Evolutionary conservation across 2,113 vertebrate species (phyloP).

Genomic region (Parus major): DNA sequence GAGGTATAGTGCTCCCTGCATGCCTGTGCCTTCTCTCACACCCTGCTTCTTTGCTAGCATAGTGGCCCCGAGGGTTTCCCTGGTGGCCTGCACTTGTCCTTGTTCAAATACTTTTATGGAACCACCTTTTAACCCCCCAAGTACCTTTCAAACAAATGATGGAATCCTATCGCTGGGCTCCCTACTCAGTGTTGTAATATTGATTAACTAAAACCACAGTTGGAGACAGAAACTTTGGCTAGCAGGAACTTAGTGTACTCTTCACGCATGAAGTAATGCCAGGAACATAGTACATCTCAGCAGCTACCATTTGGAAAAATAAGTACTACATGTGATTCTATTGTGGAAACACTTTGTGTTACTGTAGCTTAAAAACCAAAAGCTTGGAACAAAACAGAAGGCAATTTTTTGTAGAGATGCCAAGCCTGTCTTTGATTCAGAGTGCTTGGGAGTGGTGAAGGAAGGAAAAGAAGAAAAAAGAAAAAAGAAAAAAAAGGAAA

Average conservation of each 20-base stretch:
- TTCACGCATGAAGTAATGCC: neutral
- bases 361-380: neutral
- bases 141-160: neutral
- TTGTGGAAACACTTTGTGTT: neutral
- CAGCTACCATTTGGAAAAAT: neutral
- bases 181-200: neutral
- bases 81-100: neutral
- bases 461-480: too few relatives aligned
- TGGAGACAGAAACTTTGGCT: neutral
- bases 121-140: neutral
- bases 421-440: neutral
- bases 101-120: neutral
- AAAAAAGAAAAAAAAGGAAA: too few relatives aligned
- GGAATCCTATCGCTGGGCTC: neutral
- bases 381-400: neutral
- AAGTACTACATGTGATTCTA: neutral
- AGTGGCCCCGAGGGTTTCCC: neutral
- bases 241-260: neutral
- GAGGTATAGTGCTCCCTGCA: rapidly evolving
- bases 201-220: neutral
- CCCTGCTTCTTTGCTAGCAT: neutral
- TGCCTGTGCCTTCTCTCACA: neutral
- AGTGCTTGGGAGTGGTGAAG: neutral
- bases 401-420: neutral
- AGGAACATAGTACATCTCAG: neutral